Evolutionary conservation across 2,113 vertebrate species (phyloP).

Genomic region (Nibea coibor): DNA sequence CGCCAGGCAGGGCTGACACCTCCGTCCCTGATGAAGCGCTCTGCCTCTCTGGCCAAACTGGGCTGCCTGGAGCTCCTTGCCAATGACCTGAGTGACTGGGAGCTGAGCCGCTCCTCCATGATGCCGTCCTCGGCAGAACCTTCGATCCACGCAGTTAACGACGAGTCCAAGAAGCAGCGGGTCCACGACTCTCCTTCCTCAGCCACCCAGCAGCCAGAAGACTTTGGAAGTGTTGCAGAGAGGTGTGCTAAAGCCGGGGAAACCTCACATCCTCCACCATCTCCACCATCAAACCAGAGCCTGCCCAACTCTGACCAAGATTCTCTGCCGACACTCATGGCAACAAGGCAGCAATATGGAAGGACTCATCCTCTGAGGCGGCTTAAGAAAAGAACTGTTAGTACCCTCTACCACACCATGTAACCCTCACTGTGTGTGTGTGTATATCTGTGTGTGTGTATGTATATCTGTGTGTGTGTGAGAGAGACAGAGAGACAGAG

Average conservation of each 20-base stretch:
- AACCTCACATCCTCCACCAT: constrained; percentile 4
- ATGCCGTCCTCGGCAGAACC: constrained; percentile 44
- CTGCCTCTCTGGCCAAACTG: constrained; percentile 93
- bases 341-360: constrained; percentile 87
- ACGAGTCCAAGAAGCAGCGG: constrained; percentile 81
- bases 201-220: constrained; percentile 71
- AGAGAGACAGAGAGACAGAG: background rate
- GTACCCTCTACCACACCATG: constrained; percentile 96
- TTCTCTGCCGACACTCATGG: constrained; percentile 67
- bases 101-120: constrained; percentile 66
- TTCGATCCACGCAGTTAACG: constrained; percentile 47
- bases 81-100: constrained; percentile 86
- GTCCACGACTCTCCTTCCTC: constrained; percentile 79
- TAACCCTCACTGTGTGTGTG: constrained; percentile 80
- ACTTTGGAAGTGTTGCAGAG: constrained; percentile 57
- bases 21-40: constrained; percentile 93
- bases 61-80: constrained; percentile 92
- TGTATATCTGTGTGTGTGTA: background rate
- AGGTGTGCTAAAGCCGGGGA: constrained; percentile 39
- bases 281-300: constrained; percentile 48
- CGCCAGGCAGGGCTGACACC: constrained; percentile 90
- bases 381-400: constrained; percentile 90
- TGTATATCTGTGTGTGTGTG: background rate
- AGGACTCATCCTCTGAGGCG: constrained; percentile 93
- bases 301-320: constrained; percentile 50